Evolutionary conservation across 2,888 invertebrate genomes (phyloP).

Genomic region (Nemotelus pantherinus): DNA sequence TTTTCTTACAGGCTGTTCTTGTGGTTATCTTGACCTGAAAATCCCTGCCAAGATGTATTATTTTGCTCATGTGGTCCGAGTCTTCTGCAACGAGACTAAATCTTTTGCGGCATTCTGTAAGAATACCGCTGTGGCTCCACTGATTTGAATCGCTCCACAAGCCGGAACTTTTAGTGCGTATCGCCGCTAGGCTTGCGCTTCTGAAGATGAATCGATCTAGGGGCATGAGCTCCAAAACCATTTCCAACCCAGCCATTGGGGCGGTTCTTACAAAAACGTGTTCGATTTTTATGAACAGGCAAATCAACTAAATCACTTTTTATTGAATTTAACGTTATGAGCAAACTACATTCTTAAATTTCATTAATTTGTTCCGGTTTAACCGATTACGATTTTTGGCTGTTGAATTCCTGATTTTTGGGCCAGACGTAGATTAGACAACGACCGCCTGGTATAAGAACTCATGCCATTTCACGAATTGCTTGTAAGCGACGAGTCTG

Average conservation of each 20-base stretch:
- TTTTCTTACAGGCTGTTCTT: too few species aligned
- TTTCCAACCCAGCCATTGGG: constrained; percentile 75
- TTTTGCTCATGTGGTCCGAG: too few species aligned
- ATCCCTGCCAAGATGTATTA: too few species aligned
- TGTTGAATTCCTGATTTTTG: constrained; percentile 80
- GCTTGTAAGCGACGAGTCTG: constrained; percentile 79
- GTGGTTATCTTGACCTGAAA: too few species aligned
- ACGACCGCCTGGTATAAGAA: constrained; percentile 77
- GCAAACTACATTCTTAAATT: constrained; percentile 55
- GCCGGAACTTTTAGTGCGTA: too few species aligned
- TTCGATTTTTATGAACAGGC: constrained; percentile 90
- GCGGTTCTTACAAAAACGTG: constrained; percentile 71
- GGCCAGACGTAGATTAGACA: constrained; percentile 97
- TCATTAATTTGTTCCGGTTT: constrained; percentile 59
- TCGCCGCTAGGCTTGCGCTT: too few species aligned
- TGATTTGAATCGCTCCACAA: too few species aligned
- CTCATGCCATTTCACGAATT: constrained; percentile 77
- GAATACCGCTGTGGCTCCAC: too few species aligned
- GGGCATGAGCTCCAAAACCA: too few species aligned
- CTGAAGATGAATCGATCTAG: too few species aligned
- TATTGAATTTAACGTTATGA: constrained; percentile 54
- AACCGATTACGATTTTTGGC: constrained; percentile 70
- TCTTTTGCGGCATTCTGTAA: too few species aligned
- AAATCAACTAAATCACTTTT: constrained; percentile 49
- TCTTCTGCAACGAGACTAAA: too few species aligned